Conservation (phyloP, 2,888 invertebrate genomes). For the Meghimatium bilineatum region DNA sequence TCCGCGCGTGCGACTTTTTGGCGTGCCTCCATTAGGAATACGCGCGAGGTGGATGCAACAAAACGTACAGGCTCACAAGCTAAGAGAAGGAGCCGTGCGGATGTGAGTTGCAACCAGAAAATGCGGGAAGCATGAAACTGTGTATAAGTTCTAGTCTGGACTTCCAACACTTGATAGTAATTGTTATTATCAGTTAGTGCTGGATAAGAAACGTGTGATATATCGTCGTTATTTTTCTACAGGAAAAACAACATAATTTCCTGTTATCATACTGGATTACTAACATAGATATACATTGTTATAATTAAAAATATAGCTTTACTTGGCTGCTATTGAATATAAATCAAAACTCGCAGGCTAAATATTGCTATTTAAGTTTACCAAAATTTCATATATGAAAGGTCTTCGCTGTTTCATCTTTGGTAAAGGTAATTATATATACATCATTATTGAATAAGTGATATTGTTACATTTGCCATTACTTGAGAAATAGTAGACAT, state of each 20-base stretch:
- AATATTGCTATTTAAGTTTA: too few relatives aligned
- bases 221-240: not conserved
- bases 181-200: not conserved
- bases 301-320: too few relatives aligned
- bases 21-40: not conserved
- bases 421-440: too few relatives aligned
- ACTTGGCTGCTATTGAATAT: too few relatives aligned
- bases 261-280: not conserved
- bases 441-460: too few relatives aligned
- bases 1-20: constrained; percentile 20
- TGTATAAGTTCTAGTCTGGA: not conserved
- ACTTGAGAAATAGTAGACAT: too few relatives aligned
- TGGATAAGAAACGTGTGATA: not conserved
- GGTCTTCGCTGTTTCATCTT: too few relatives aligned
- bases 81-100: not conserved
- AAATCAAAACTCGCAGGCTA: too few relatives aligned
- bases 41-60: not conserved
- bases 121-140: constrained; percentile 1
- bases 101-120: not conserved
- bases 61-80: not conserved
- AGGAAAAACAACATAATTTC: not conserved
- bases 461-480: too few relatives aligned
- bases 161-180: not conserved
- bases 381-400: too few relatives aligned
- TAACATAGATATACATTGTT: too few relatives aligned